A percentile compares a stretch with the other conserved stretches of the same genome.
Conservation (phyloP, 2,797 vertebrate species). For the Pseudochirops cupreus region DNA sequence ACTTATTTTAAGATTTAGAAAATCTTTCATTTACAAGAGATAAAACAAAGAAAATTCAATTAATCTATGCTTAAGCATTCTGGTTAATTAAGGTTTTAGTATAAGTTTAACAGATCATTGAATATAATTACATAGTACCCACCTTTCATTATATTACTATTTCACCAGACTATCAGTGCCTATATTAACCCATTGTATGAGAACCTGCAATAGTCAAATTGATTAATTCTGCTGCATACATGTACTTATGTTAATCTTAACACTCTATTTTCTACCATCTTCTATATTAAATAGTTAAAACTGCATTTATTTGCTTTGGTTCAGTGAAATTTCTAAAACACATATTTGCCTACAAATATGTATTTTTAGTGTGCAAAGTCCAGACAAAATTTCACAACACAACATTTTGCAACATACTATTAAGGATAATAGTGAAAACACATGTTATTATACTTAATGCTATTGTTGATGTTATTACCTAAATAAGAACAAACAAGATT, state of each 20-base stretch:
- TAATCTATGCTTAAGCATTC: slow-evolving; percentile 36
- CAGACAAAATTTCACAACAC: slow-evolving; percentile 51
- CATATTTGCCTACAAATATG: background rate
- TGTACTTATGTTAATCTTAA: background rate
- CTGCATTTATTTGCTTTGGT: slow-evolving; percentile 34
- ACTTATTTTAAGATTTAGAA: slow-evolving; percentile 38
- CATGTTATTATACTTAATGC: background rate
- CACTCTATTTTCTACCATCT: slow-evolving; percentile 5
- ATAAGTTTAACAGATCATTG: slow-evolving; percentile 18
- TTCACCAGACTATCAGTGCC: slow-evolving; percentile 13
- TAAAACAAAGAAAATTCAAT: slow-evolving; percentile 32
- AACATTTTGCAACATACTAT: slow-evolving; percentile 32
- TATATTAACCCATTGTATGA: slow-evolving; percentile 35
- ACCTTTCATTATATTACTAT: slow-evolving; percentile 40
- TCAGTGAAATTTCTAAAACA: slow-evolving; percentile 7
- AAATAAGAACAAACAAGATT: slow-evolving; percentile 23
- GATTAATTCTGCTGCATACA: slow-evolving; percentile 30
- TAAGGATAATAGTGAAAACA: background rate
- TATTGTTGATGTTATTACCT: background rate
- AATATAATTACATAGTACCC: slow-evolving; percentile 5
- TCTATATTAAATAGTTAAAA: slow-evolving; percentile 28
- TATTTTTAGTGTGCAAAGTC: background rate
- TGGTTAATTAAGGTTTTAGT: slow-evolving; percentile 1
- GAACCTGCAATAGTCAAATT: slow-evolving; percentile 19
- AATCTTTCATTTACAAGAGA: background rate